Conservation (phyloP, 1,140 invertebrate species). For the Drosophila kepulauana region DNA sequence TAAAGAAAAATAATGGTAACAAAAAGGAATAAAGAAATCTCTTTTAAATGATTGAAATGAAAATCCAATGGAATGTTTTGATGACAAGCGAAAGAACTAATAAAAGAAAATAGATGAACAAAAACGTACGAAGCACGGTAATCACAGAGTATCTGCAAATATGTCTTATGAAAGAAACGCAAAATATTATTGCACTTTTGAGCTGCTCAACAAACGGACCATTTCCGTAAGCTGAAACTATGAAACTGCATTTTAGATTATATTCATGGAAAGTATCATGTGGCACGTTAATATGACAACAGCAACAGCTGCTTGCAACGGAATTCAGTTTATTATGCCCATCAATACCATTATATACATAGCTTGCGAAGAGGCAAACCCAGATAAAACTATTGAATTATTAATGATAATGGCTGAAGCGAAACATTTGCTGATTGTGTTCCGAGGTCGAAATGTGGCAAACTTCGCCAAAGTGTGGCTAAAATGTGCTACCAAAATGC, state of each 20-base stretch:
- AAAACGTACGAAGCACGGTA: too few species aligned
- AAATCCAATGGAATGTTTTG: conserved; percentile 14
- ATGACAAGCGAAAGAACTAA: background rate
- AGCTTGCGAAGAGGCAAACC: background rate
- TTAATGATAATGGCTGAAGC: conserved; percentile 21
- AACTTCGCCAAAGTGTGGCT: conserved; percentile 9
- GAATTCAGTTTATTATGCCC: background rate
- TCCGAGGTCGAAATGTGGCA: conserved; percentile 6
- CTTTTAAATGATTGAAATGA: conserved; percentile 2
- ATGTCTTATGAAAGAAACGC: too few species aligned
- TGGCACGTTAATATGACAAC: background rate
- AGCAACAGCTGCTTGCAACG: background rate
- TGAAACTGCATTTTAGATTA: conserved; percentile 13
- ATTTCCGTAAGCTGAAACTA: conserved; percentile 1
- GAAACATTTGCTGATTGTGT: conserved; percentile 20
- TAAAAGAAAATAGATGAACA: too few species aligned
- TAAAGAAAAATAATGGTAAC: background rate
- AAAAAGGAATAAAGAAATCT: too few species aligned
- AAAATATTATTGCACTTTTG: background rate
- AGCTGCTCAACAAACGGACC: background rate
- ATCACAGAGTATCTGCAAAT: background rate
- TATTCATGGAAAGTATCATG: background rate
- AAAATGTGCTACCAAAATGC: conserved; percentile 16
- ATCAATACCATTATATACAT: conserved; percentile 5
- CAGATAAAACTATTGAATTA: conserved; percentile 10